phyloP scores from a whole-genome alignment of 2,113 vertebrate genomes.

The Podarcis muralis region DNA sequence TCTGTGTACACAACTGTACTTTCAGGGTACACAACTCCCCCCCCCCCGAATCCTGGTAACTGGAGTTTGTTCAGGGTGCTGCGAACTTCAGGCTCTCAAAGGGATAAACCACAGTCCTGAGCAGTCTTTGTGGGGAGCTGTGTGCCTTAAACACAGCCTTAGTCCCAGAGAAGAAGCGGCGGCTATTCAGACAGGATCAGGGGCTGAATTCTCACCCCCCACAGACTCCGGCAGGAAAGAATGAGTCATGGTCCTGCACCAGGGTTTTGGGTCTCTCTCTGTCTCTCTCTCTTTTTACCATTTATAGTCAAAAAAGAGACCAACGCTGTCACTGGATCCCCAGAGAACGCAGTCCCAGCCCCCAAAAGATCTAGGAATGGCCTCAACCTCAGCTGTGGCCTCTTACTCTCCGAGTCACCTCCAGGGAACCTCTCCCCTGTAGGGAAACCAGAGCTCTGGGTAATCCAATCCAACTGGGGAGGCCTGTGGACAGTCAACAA shows the following conservation, averaged over 20 bases:
- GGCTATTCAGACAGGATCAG: background rate
- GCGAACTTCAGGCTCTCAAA: too few species aligned
- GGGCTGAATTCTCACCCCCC: slow-evolving; percentile 48
- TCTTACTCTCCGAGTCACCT: slow-evolving; percentile 56
- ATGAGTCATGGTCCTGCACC: slow-evolving; percentile 49
- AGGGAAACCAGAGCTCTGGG: slow-evolving; percentile 36
- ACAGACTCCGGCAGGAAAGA: slow-evolving; percentile 47
- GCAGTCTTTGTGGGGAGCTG: too few species aligned
- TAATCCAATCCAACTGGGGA: slow-evolving; percentile 17
- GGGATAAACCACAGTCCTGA: too few species aligned
- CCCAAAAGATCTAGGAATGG: slow-evolving; percentile 44
- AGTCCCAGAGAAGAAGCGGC: background rate
- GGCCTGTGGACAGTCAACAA: background rate
- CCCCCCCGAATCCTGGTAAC: too few species aligned
- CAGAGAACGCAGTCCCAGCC: slow-evolving; percentile 49
- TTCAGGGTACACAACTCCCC: too few species aligned
- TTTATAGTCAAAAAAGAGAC: slow-evolving; percentile 69
- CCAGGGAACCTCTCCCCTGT: slow-evolving; percentile 50
- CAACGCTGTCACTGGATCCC: slow-evolving; percentile 43
- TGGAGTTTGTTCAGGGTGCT: too few species aligned
- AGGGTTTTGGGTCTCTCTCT: background rate
- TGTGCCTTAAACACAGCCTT: background rate
- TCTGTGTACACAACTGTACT: background rate
- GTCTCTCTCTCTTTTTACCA: slow-evolving; percentile 52
- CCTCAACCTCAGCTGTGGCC: slow-evolving; percentile 45